These are phyloP conservation scores for Perognathus longimembris DNA, from an alignment of 2,113 vertebrate genomes.

Conservation along the genomic window DNA sequence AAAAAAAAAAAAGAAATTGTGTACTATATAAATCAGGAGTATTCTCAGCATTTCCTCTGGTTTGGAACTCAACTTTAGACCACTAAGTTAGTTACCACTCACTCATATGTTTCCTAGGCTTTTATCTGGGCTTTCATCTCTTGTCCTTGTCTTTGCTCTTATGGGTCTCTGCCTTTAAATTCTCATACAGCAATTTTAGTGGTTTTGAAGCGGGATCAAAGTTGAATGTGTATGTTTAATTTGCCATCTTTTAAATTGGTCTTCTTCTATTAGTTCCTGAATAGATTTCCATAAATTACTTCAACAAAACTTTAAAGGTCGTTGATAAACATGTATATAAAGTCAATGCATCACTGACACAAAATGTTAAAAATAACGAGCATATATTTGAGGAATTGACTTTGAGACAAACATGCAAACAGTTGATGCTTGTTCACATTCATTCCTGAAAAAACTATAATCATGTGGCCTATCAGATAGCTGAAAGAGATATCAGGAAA, in stretches of 20 bases:
- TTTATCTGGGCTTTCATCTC: neutral
- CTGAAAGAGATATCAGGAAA: neutral
- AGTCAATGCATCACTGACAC: neutral
- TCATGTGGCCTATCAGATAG: neutral
- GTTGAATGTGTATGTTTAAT: neutral
- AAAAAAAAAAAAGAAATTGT: no score
- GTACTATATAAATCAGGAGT: neutral
- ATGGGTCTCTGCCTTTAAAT: neutral
- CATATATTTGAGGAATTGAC: neutral
- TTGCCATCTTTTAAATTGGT: neutral
- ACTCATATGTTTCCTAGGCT: neutral
- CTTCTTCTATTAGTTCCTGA: neutral
- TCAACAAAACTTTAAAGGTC: neutral
- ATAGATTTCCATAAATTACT: constrained; percentile 4
- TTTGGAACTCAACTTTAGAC: neutral
- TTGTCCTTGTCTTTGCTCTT: neutral
- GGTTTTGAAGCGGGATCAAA: neutral
- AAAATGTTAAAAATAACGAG: constrained; percentile 11
- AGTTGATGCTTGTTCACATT: neutral
- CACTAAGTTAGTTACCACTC: neutral
- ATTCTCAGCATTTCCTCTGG: neutral
- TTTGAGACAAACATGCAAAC: neutral
- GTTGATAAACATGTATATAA: neutral
- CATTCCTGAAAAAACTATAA: neutral
- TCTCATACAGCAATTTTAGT: neutral